Evolutionary conservation across 2,888 invertebrate species (phyloP).

Genomic region (Agrotis clavis): DNA sequence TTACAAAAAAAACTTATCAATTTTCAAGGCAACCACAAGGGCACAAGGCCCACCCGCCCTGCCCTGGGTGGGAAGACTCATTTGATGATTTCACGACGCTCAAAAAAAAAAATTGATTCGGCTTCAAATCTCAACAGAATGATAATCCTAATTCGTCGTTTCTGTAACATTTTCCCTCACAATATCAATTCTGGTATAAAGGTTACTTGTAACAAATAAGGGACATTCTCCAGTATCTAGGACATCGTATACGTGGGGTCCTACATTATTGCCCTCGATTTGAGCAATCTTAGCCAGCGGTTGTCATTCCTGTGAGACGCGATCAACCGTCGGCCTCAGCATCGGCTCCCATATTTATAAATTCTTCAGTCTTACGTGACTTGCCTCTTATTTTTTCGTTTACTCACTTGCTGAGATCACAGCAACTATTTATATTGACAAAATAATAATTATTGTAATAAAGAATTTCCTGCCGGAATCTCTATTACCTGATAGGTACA

Average conservation of each 20-base stretch:
- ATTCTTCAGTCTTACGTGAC: slow-evolving; percentile 54
- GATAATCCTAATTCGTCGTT: background rate
- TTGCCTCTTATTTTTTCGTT: slow-evolving; percentile 9
- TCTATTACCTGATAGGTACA: no score
- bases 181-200: slow-evolving; percentile 2
- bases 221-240: slow-evolving; percentile 11
- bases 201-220: slow-evolving; percentile 20
- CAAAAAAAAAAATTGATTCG: no score
- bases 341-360: slow-evolving; percentile 53
- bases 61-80: no score
- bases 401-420: background rate
- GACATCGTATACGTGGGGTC: slow-evolving; percentile 8
- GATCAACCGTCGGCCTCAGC: slow-evolving; percentile 18
- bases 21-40: no score
- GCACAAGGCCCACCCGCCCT: no score
- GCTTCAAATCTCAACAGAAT: background rate
- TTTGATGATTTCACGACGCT: no score
- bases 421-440: slow-evolving; percentile 12
- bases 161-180: background rate
- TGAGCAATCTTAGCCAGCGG: slow-evolving; percentile 46
- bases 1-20: no score
- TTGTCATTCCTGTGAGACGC: slow-evolving; percentile 47
- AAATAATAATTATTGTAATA: background rate
- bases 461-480: no score
- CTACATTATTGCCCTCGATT: slow-evolving; percentile 50